These are phyloP conservation scores for Stenurella melanura DNA, from an alignment of 2,888 invertebrate genomes.

Conservation along the genomic window DNA sequence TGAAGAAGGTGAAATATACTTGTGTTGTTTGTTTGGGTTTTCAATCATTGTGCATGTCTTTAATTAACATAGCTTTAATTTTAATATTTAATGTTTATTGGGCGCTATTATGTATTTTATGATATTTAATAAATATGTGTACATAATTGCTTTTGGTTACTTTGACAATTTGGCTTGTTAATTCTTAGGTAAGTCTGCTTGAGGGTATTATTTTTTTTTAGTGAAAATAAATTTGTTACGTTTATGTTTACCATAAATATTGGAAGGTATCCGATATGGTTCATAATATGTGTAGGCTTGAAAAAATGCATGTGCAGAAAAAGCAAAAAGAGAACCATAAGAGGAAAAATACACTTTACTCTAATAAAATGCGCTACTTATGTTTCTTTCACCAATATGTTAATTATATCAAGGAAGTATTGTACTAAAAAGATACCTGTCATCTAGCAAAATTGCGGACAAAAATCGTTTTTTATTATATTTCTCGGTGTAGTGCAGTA, in stretches of 20 bases:
- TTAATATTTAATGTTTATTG: constrained; percentile 52
- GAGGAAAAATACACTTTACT: no score
- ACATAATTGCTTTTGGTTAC: constrained; percentile 47
- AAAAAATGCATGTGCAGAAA: neutral
- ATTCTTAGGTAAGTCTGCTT: constrained; percentile 40
- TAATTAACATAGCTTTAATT: constrained; percentile 60
- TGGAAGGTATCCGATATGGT: neutral
- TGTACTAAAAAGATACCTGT: no score
- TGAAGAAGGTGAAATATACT: constrained; percentile 72
- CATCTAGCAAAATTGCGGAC: no score
- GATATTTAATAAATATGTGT: constrained; percentile 46
- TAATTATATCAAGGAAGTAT: no score
- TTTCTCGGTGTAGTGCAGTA: no score
- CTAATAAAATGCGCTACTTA: no score
- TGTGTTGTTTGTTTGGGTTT: constrained; percentile 69
- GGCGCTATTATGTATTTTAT: constrained; percentile 46
- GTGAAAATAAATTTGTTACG: neutral
- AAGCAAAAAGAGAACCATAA: neutral
- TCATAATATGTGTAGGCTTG: neutral
- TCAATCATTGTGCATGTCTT: constrained; percentile 65
- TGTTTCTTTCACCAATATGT: no score
- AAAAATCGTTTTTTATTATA: no score
- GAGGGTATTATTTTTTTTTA: neutral
- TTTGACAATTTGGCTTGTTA: constrained; percentile 39
- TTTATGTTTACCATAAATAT: neutral